Conservation (phyloP, 2,888 invertebrate species). For the Agriopis marginaria region DNA sequence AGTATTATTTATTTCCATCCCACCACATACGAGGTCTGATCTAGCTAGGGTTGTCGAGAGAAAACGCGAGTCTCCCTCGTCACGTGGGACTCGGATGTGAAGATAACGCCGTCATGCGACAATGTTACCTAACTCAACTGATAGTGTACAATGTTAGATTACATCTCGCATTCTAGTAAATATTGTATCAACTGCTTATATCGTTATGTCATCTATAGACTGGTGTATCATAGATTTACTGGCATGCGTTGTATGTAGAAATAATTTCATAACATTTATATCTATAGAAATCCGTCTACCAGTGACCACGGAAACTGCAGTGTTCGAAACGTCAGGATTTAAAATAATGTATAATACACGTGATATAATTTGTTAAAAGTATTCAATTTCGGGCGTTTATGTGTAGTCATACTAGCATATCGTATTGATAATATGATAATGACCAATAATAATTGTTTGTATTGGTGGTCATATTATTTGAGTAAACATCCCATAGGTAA, state of each 20-base stretch:
- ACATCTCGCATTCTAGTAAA: constrained; percentile 42
- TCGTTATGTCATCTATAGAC: not conserved
- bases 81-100: constrained; percentile 60
- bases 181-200: constrained; percentile 18
- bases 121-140: constrained; percentile 68
- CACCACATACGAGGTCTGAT: not conserved
- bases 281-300: too few species aligned
- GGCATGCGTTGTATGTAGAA: not conserved
- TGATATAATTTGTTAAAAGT: too few species aligned
- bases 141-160: constrained; percentile 50
- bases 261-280: not conserved
- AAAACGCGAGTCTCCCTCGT: constrained; percentile 63
- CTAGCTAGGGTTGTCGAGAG: constrained; percentile 34
- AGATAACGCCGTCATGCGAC: constrained; percentile 58
- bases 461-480: too few species aligned
- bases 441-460: too few species aligned
- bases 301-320: too few species aligned
- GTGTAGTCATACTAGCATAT: too few species aligned
- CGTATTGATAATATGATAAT: too few species aligned
- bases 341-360: too few species aligned
- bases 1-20: too few species aligned
- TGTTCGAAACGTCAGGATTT: too few species aligned
- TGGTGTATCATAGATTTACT: constrained; percentile 3
- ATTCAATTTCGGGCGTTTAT: too few species aligned
- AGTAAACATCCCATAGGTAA: too few species aligned